These are phyloP conservation scores for Lasioglossum figueresi DNA, from an alignment of 2,888 invertebrate genomes.

Conservation along the genomic window DNA sequence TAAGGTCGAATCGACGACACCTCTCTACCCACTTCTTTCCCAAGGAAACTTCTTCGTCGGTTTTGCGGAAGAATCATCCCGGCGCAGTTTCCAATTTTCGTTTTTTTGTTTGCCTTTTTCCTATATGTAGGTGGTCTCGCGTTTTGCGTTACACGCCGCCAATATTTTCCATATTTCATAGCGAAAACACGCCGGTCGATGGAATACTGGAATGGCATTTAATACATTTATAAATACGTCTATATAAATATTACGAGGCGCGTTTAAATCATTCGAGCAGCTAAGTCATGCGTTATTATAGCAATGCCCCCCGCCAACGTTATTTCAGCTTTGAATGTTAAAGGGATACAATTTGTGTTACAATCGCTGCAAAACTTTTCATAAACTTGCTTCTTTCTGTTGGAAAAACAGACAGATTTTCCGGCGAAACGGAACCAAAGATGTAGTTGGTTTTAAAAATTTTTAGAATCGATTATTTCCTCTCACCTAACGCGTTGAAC, in stretches of 20 bases:
- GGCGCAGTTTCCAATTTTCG: neutral
- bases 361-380: neutral
- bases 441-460: too few relatives aligned
- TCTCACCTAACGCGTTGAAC: neutral
- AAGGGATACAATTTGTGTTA: neutral
- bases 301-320: too few relatives aligned
- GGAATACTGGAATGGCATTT: neutral
- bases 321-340: neutral
- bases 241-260: neutral
- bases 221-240: neutral
- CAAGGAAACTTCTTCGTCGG: neutral
- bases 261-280: neutral
- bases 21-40: neutral
- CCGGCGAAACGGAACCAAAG: too few relatives aligned
- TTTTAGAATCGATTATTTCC: neutral
- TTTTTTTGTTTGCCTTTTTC: neutral
- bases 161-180: neutral
- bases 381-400: neutral
- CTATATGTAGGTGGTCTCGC: neutral
- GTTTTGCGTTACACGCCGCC: neutral
- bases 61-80: neutral
- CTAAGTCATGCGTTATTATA: neutral
- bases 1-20: conserved; percentile 20
- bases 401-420: neutral
- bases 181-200: neutral